Conservation (phyloP, 2,888 invertebrate species). For the Druceiella hillmani region DNA sequence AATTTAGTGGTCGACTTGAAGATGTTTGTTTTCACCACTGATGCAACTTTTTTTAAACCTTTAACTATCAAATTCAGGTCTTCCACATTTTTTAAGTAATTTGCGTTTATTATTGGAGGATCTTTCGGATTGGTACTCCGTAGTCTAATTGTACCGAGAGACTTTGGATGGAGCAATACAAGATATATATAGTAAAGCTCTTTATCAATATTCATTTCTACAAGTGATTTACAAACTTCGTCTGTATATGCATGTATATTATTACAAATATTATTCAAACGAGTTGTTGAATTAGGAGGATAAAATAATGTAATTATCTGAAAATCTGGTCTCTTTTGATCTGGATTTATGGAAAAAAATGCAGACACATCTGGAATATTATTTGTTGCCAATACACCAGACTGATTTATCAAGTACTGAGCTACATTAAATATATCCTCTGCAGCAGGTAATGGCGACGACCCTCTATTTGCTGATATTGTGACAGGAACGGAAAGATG, state of each 20-base stretch:
- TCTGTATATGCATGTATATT: constrained; percentile 29
- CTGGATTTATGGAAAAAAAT: no score
- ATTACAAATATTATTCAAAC: constrained; percentile 28
- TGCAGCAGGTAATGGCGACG: constrained; percentile 28
- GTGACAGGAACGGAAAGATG: constrained; percentile 36
- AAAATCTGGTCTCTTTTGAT: constrained; percentile 33
- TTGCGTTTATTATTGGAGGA: constrained; percentile 34
- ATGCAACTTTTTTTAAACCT: constrained; percentile 30
- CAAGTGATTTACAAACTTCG: constrained; percentile 30
- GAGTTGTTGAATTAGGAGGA: constrained; percentile 28
- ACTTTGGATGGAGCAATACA: constrained; percentile 37
- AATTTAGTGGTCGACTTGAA: constrained; percentile 32
- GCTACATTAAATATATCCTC: constrained; percentile 30
- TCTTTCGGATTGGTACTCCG: constrained; percentile 29
- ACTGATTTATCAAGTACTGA: constrained; percentile 33
- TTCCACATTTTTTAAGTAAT: constrained; percentile 31
- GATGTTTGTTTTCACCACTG: constrained; percentile 31
- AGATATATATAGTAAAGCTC: constrained; percentile 35
- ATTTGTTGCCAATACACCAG: constrained; percentile 30
- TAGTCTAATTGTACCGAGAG: constrained; percentile 34
- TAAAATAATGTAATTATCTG: no score
- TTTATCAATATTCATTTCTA: constrained; percentile 26
- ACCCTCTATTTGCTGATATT: constrained; percentile 33
- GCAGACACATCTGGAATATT: constrained; percentile 30
- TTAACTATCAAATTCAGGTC: constrained; percentile 33